These are phyloP conservation scores for Scolopax rusticola DNA, from an alignment of 2,797 vertebrate species.

Conservation along the genomic window DNA sequence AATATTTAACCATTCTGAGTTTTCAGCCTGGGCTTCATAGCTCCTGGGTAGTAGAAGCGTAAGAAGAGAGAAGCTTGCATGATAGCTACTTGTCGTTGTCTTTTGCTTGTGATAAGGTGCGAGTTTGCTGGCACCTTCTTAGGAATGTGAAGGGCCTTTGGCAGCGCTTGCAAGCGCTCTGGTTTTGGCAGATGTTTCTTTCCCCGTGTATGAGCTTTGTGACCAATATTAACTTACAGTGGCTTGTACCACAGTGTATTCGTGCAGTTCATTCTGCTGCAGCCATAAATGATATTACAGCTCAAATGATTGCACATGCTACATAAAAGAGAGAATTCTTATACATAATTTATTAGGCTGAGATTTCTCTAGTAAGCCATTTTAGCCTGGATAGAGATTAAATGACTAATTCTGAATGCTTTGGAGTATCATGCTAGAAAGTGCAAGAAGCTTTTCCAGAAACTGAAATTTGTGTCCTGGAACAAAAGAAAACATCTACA, in stretches of 20 bases:
- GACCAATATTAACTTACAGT: conserved; percentile 28
- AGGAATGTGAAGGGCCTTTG: neutral
- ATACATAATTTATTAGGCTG: conserved; percentile 53
- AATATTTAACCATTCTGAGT: neutral
- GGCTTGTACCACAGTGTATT: neutral
- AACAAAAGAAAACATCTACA: neutral
- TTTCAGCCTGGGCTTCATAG: neutral
- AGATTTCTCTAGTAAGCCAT: conserved; percentile 49
- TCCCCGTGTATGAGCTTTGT: neutral
- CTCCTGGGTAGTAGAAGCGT: neutral
- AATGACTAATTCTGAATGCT: conserved; percentile 42
- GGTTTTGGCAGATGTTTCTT: conserved; percentile 39
- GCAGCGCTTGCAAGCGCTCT: neutral
- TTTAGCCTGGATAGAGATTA: conserved; percentile 58
- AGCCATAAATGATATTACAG: conserved; percentile 9
- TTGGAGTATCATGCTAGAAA: conserved; percentile 7
- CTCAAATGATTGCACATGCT: neutral
- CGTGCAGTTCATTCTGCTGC: conserved; percentile 37
- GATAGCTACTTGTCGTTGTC: neutral
- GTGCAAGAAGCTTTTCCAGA: neutral
- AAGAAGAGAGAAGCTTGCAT: neutral
- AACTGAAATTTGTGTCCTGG: neutral
- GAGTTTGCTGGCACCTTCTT: neutral
- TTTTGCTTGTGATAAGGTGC: neutral
- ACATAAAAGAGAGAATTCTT: conserved; percentile 33